Base-by-base conservation (phyloP, 2,113 vertebrate genomes). In the Chaetorhynchus papuensis region DNA sequence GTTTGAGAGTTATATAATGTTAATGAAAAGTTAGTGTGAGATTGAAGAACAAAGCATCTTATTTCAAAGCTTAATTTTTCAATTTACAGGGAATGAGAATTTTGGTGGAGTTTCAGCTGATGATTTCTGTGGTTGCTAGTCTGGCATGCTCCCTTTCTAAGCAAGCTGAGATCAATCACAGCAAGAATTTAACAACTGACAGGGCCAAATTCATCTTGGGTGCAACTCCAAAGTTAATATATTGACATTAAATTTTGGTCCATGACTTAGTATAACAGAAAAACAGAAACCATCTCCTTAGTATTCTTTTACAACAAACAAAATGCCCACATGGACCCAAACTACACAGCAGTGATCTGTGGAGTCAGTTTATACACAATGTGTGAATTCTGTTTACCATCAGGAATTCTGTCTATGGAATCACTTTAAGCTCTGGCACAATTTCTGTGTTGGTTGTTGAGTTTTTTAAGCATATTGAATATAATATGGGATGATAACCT, bases 41-140 rank as follows among this genome's bases (percentile, higher is more conserved):
- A 92, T 39, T 72, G 76, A 88, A 81, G 80, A 93, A 93, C 52
- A 96, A 94, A 95, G 83, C 39, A 42, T 90, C 86, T 90, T 81
- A 86, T 96, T 95, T 90, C 94, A 96, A 95, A 97, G 79, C 59
- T 86, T 78, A 61, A 83, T 96, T 93, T 94, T 92, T 95, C 82
- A 89, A 81, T 95, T 96, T 88, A 86, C 52, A 87, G 52, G 88
- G 83, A 92, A 93, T 81, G 9, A 81, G 71, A 90, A 87, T 88
- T 87, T 83, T 53, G 64, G 86, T 89, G 72, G 90, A 86, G 44
- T 84, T 96, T 93, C 90, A 93, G 0, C 72, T 87, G 93, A 81
- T 94, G 85, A 95, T 90, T 95, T 93, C 70, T 96, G 93, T 82
- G 94, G 92, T 95, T 89, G 47, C 76, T 83, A 70, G 59, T 92